Conservation (phyloP, 2,888 invertebrate genomes). For the Cryptophagus acutangulus region DNA sequence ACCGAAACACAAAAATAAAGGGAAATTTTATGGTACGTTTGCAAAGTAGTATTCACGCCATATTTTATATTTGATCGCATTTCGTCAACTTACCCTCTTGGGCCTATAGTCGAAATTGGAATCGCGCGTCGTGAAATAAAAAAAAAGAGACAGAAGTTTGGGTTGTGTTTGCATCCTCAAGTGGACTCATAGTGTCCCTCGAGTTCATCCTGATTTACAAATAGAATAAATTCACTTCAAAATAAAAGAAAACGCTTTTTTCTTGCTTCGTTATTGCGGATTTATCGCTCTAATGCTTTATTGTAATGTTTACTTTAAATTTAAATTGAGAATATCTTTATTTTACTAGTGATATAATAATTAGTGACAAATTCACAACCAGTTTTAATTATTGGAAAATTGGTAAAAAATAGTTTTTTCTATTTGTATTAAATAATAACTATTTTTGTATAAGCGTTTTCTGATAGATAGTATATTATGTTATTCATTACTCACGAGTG, state of each 20-base stretch:
- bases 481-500: no score
- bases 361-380: no score
- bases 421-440: no score
- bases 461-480: no score
- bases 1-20: constrained; percentile 18
- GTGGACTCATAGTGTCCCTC: constrained; percentile 26
- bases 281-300: no score
- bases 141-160: constrained; percentile 28
- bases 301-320: no score
- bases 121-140: constrained; percentile 31
- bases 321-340: no score
- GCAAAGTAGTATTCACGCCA: constrained; percentile 22
- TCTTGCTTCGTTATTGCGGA: constrained; percentile 1
- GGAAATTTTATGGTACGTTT: constrained; percentile 7
- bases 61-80: constrained; percentile 35
- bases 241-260: neutral
- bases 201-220: constrained; percentile 31
- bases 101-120: constrained; percentile 33
- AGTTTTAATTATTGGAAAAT: no score
- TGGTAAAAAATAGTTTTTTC: no score
- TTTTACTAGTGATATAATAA: no score
- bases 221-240: constrained; percentile 29
- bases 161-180: constrained; percentile 33
- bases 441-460: no score
- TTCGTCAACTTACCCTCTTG: constrained; percentile 32